These are phyloP conservation scores for Ovibos moschatus DNA, from an alignment of 2,113 vertebrate species.

Conservation along the genomic window DNA sequence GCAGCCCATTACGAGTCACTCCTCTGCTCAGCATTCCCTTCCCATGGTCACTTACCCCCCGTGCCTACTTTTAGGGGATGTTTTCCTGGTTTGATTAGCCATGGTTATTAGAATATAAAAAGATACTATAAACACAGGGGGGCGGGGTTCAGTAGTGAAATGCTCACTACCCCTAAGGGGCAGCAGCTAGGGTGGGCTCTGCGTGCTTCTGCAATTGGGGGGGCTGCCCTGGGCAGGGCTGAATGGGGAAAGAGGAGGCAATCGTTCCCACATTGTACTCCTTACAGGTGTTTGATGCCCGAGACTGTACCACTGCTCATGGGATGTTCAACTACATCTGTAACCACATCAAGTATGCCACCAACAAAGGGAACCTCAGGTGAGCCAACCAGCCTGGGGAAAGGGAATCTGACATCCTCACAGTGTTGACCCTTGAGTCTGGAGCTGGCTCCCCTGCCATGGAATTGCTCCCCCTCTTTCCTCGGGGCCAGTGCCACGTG, in stretches of 20 bases:
- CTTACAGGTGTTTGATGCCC: constrained; percentile 95
- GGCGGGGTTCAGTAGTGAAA: background rate
- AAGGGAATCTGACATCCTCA: fast-evolving
- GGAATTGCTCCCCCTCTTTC: background rate
- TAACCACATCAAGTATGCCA: constrained; percentile 98
- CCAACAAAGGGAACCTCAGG: constrained; percentile 99
- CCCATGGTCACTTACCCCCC: background rate
- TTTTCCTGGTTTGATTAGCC: background rate
- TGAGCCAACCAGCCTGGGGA: constrained; percentile 61
- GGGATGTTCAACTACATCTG: constrained; percentile 99
- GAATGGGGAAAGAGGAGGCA: background rate
- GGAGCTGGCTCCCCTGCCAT: background rate
- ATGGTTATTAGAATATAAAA: background rate
- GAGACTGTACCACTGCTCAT: constrained; percentile 96
- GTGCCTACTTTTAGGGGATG: background rate
- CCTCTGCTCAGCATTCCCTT: no score
- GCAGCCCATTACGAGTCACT: background rate
- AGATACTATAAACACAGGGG: background rate
- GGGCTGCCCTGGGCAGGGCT: fast-evolving
- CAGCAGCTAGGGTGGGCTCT: background rate
- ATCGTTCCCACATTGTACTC: fast-evolving
- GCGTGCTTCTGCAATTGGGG: background rate
- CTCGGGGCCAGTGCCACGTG: fast-evolving
- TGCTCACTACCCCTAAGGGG: background rate
- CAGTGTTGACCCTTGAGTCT: background rate